These are phyloP conservation scores for Drosophila birchii DNA, from an alignment of 2,888 invertebrate species.

Conservation along the genomic window DNA sequence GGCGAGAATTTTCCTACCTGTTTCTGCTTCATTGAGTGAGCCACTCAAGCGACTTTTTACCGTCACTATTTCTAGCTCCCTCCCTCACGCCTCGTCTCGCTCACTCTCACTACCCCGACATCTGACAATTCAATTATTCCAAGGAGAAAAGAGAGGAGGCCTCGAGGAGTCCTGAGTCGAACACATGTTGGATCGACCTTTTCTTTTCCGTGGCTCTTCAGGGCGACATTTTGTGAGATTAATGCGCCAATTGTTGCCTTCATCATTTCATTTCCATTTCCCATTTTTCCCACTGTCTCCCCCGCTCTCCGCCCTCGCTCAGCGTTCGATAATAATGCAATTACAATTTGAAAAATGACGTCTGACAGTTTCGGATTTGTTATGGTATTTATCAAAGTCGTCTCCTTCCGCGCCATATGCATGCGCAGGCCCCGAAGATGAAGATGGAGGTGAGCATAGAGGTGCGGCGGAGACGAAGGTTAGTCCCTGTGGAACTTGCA, in stretches of 20 bases:
- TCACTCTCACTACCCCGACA: slow-evolving; percentile 26
- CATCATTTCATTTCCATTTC: slow-evolving; percentile 64
- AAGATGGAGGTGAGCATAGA: slow-evolving; percentile 33
- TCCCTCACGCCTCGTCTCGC: not conserved
- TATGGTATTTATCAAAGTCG: slow-evolving; percentile 83
- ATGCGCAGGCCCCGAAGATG: slow-evolving; percentile 17
- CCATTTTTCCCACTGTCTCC: slow-evolving; percentile 55
- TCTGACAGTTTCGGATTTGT: slow-evolving; percentile 83
- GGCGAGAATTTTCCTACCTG: slow-evolving; percentile 57
- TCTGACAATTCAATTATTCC: slow-evolving; percentile 78
- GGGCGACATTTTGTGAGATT: slow-evolving; percentile 70
- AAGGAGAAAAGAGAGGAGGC: slow-evolving; percentile 18
- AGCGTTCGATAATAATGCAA: slow-evolving; percentile 81
- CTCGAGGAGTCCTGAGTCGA: slow-evolving; percentile 31
- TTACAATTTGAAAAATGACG: slow-evolving; percentile 83
- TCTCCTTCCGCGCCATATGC: slow-evolving; percentile 56
- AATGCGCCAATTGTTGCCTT: slow-evolving; percentile 83
- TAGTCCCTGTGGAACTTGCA: slow-evolving; percentile 40
- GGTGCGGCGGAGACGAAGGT: slow-evolving; percentile 27
- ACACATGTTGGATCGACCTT: slow-evolving; percentile 63
- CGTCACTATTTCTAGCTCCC: slow-evolving; percentile 24
- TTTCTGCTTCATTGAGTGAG: slow-evolving; percentile 68
- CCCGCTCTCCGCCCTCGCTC: slow-evolving; percentile 32
- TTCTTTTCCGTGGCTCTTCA: slow-evolving; percentile 28
- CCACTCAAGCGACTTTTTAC: slow-evolving; percentile 51